Evolutionary conservation across 1,140 invertebrate genomes (phyloP).

Genomic region (Leptopilina clavipes): DNA sequence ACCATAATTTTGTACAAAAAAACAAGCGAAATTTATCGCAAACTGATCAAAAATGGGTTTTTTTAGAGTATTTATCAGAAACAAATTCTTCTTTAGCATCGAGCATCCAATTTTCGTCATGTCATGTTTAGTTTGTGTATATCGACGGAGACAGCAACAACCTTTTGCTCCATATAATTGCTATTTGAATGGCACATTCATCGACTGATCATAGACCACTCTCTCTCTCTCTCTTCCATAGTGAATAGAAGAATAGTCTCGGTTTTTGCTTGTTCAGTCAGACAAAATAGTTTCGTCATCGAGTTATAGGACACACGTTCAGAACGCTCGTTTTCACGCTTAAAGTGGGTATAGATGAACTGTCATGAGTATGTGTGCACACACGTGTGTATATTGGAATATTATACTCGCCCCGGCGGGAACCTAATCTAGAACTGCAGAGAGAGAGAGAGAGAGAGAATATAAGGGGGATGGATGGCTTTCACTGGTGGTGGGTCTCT

Average conservation of each 20-base stretch:
- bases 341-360: conserved; percentile 30
- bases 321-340: neutral
- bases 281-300: conserved; percentile 27
- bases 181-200: neutral
- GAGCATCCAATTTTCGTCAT: no score
- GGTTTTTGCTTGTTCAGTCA: neutral
- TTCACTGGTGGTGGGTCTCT: no score
- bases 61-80: no score
- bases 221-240: neutral
- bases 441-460: no score
- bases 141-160: no score
- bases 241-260: neutral
- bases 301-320: neutral
- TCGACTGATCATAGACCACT: neutral
- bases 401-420: conserved; percentile 45
- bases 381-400: neutral
- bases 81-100: no score
- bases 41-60: no score
- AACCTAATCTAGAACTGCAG: conserved; percentile 59
- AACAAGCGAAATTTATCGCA: no score
- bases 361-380: neutral
- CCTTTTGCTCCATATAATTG: conserved; percentile 1
- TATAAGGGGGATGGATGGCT: conserved; percentile 53
- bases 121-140: no score
- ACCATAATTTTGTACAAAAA: no score